Conservation (phyloP, 1,140 invertebrate species). For the Trichonephila clavipes region DNA sequence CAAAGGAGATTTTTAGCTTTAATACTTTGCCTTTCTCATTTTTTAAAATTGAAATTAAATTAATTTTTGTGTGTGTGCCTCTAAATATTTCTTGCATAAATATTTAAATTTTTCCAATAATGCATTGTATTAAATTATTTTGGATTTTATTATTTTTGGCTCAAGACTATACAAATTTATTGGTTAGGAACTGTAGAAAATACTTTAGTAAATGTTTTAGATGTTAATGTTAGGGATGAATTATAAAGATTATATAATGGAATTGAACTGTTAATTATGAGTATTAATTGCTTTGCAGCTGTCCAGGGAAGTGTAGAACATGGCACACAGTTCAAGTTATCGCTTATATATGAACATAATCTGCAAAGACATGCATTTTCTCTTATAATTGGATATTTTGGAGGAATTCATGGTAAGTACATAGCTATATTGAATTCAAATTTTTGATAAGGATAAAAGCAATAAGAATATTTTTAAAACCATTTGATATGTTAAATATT, state of each 20-base stretch:
- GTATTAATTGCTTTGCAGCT: slow-evolving; percentile 54
- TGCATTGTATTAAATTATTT: background rate
- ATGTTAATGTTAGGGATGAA: background rate
- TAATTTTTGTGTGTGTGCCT: too few relatives aligned
- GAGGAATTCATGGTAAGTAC: slow-evolving; percentile 84
- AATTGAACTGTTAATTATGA: background rate
- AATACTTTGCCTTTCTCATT: too few relatives aligned
- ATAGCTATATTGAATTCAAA: background rate
- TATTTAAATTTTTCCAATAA: too few relatives aligned
- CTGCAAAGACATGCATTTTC: slow-evolving; percentile 83
- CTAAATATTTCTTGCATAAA: too few relatives aligned
- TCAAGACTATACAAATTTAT: too few relatives aligned
- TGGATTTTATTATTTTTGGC: background rate
- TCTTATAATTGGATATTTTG: slow-evolving; percentile 90
- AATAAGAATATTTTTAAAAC: background rate
- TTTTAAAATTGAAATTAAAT: too few relatives aligned
- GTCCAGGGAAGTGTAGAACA: slow-evolving; percentile 81
- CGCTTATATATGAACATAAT: slow-evolving; percentile 82
- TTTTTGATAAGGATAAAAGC: background rate
- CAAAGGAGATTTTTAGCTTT: too few relatives aligned
- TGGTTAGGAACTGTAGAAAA: background rate
- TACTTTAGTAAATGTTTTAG: background rate
- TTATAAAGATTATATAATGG: too few relatives aligned
- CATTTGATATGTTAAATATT: too few relatives aligned
- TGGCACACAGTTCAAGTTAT: slow-evolving; percentile 81